Conservation (phyloP, 2,888 invertebrate genomes). For the Agonopterix alstromeriana region DNA sequence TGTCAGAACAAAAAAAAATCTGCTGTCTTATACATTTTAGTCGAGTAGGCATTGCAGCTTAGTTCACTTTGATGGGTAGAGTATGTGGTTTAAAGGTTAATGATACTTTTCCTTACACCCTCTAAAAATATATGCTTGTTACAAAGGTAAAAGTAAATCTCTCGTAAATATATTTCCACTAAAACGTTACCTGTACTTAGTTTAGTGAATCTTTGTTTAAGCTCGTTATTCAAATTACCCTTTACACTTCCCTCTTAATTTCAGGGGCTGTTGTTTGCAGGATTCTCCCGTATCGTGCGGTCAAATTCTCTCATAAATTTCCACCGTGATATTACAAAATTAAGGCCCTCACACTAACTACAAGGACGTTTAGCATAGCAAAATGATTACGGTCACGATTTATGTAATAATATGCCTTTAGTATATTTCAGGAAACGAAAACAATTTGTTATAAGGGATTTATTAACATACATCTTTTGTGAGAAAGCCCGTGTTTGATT, state of each 20-base stretch:
- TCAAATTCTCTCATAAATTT: slow-evolving; percentile 36
- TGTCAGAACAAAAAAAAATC: too few relatives aligned
- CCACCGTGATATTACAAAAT: slow-evolving; percentile 34
- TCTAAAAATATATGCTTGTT: too few relatives aligned
- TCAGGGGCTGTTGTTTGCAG: slow-evolving; percentile 15
- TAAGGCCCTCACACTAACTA: slow-evolving; percentile 31
- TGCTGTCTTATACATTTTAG: too few relatives aligned
- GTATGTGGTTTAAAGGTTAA: too few relatives aligned
- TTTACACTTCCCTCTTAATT: slow-evolving; percentile 10
- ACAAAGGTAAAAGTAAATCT: too few relatives aligned
- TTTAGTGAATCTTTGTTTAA: neutral
- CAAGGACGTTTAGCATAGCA: slow-evolving; percentile 30
- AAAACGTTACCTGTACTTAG: too few relatives aligned
- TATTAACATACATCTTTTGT: too few relatives aligned
- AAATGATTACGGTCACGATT: slow-evolving; percentile 46
- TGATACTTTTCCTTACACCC: too few relatives aligned
- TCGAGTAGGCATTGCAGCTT: too few relatives aligned
- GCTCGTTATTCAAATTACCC: slow-evolving; percentile 2
- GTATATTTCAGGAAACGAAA: slow-evolving; percentile 28
- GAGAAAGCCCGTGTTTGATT: too few relatives aligned
- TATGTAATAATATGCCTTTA: slow-evolving; percentile 32
- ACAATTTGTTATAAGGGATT: slow-evolving; percentile 31
- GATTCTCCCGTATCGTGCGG: slow-evolving; percentile 17
- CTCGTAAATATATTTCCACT: too few relatives aligned
- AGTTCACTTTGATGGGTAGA: too few relatives aligned